phyloP scores from a whole-genome alignment of 2,113 vertebrate genomes.

The Gallinago undulata region DNA sequence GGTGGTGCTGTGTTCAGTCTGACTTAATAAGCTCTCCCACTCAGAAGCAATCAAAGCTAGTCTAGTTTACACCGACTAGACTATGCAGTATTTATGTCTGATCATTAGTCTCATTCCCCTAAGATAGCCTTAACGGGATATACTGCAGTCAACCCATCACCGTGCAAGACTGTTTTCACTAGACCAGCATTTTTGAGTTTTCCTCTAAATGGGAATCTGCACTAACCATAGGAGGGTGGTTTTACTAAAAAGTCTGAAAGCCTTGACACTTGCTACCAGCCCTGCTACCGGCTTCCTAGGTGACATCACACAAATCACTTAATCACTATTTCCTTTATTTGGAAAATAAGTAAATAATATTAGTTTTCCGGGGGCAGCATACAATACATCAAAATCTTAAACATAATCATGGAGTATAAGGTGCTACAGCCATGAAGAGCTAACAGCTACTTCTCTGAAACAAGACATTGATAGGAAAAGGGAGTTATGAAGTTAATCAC shows the following conservation, averaged over 20 bases:
- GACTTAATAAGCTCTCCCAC: background rate
- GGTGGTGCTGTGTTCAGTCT: background rate
- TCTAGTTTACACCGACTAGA: background rate
- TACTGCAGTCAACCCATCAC: background rate
- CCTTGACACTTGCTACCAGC: background rate
- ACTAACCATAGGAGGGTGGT: background rate
- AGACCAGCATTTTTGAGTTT: background rate
- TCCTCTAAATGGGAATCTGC: background rate
- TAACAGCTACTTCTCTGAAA: background rate
- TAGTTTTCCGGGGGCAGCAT: background rate
- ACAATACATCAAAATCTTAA: background rate
- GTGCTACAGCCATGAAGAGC: background rate
- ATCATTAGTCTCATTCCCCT: background rate
- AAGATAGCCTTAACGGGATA: background rate
- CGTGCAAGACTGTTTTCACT: background rate
- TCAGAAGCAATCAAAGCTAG: background rate
- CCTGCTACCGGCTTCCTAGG: background rate
- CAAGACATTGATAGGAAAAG: background rate
- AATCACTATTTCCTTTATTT: background rate
- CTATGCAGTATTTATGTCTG: background rate
- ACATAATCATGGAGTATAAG: background rate
- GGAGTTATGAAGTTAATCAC: background rate
- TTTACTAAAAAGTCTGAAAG: background rate
- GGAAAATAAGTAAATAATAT: background rate
- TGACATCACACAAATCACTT: background rate